Evolutionary conservation across 2,113 vertebrate species (phyloP).

Genomic region (Plecturocebus donacophilus): DNA sequence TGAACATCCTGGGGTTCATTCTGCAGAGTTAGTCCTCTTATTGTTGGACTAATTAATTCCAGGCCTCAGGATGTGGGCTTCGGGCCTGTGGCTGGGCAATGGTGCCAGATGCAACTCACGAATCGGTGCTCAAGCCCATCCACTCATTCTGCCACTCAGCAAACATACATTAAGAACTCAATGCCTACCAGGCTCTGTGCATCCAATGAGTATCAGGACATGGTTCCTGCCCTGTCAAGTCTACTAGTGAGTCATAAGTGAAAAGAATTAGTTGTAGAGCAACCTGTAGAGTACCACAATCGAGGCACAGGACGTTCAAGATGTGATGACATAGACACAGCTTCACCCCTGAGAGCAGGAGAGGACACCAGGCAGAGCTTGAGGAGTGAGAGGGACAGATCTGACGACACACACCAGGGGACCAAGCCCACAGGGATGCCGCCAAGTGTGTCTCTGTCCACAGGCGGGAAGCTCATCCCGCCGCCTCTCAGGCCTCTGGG

Average conservation of each 20-base stretch:
- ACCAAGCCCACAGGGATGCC: rapidly evolving
- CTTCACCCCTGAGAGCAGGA: background rate
- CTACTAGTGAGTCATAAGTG: background rate
- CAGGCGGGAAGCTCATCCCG: background rate
- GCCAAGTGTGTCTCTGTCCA: background rate
- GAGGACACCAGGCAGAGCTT: background rate
- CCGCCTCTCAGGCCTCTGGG: background rate
- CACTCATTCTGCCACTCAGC: background rate
- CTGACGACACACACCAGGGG: background rate
- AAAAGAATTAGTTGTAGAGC: background rate
- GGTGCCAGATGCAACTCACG: background rate
- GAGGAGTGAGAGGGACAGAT: background rate
- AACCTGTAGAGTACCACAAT: background rate
- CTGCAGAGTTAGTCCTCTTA: background rate
- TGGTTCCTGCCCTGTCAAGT: background rate
- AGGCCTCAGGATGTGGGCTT: background rate
- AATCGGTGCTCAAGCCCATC: background rate
- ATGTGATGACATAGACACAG: background rate
- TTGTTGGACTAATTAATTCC: background rate
- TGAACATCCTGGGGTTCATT: background rate
- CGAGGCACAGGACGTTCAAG: background rate
- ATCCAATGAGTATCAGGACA: background rate
- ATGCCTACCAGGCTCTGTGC: background rate
- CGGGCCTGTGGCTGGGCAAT: background rate
- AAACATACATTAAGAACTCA: background rate